phyloP scores from a whole-genome alignment of 2,797 vertebrate genomes.

The Eurystomus glaucurus region DNA sequence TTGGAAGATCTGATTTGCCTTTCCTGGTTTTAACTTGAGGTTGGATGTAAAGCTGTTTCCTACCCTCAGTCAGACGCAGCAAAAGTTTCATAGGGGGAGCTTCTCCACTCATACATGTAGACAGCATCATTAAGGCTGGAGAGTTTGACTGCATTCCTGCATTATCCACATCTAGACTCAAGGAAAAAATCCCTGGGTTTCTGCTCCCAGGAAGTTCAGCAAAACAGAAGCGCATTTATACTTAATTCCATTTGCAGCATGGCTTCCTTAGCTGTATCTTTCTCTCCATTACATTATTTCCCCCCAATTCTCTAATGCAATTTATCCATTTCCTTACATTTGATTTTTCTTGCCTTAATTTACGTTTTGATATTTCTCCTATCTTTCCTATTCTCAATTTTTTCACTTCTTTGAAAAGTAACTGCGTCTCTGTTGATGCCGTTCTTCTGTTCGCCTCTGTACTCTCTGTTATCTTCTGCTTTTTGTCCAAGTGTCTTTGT shows the following conservation, averaged over 20 bases:
- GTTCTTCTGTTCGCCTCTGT: background rate
- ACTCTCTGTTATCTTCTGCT: background rate
- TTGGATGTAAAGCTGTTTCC: background rate
- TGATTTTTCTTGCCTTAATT: background rate
- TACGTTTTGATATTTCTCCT: background rate
- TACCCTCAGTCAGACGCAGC: background rate
- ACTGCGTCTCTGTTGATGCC: background rate
- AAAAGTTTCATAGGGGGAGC: background rate
- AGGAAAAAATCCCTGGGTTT: background rate
- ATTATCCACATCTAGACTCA: background rate
- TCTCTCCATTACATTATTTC: background rate
- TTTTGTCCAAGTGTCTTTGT: background rate
- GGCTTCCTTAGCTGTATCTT: background rate
- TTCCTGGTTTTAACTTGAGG: background rate
- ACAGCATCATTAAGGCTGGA: background rate
- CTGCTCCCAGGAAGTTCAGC: background rate
- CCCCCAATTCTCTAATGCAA: background rate
- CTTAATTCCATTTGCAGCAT: background rate
- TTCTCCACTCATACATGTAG: rapidly evolving
- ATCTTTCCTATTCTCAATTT: background rate
- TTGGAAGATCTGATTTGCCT: background rate
- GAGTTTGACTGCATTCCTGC: background rate
- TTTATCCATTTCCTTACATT: background rate
- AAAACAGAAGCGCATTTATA: background rate
- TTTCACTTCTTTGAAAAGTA: background rate